Evolutionary conservation across 2,797 vertebrate genomes (phyloP).

Genomic region (Hippopotamyrus pictus): DNA sequence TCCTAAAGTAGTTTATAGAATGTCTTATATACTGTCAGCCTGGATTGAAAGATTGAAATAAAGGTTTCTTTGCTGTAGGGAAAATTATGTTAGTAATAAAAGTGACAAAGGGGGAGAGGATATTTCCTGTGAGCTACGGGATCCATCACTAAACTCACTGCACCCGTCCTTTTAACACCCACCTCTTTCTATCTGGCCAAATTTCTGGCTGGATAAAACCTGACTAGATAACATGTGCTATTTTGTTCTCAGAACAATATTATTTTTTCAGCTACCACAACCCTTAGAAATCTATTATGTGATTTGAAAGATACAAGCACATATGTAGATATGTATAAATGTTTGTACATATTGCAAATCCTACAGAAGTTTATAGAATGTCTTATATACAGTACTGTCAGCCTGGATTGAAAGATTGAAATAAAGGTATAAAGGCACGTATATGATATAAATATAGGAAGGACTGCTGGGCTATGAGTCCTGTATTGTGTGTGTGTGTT

Average conservation of each 20-base stretch:
- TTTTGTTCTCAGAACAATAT: background rate
- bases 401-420: too few species aligned
- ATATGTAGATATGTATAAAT: background rate
- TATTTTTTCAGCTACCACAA: background rate
- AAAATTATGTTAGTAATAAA: background rate
- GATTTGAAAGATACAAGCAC: background rate
- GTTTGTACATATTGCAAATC: background rate
- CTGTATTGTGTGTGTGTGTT: background rate
- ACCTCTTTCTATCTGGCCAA: background rate
- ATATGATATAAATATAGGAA: background rate
- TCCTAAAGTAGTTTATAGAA: background rate
- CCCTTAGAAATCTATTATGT: background rate
- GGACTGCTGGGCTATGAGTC: background rate
- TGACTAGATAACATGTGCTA: background rate
- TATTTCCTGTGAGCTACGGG: background rate
- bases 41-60: background rate
- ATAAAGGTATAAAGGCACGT: too few species aligned
- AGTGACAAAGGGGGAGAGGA: background rate
- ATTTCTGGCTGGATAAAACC: background rate
- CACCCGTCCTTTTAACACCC: background rate
- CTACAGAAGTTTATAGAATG: too few species aligned
- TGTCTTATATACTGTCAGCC: background rate
- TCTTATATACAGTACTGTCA: too few species aligned
- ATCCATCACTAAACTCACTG: background rate
- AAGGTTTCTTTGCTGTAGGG: background rate